Percentiles rank a stretch among this genome's conserved stretches.
Conservation (phyloP, 2,797 vertebrate species). For the Coregonus sp. region DNA sequence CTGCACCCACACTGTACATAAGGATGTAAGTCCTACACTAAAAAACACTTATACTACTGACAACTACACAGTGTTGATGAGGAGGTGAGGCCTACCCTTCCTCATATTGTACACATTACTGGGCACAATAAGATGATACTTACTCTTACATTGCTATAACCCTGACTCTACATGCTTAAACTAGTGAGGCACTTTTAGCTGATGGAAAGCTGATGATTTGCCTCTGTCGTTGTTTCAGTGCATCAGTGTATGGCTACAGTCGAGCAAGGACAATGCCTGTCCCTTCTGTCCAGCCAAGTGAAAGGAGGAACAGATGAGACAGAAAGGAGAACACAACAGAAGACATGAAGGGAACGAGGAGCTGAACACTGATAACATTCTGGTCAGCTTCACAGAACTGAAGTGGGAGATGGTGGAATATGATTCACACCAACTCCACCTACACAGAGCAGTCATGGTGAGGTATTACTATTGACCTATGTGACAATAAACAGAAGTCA, state of each 20-base stretch:
- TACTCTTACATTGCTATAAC: too few species aligned
- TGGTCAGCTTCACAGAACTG: neutral
- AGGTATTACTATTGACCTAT: neutral
- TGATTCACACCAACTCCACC: neutral
- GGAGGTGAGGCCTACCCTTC: too few species aligned
- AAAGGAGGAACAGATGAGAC: neutral
- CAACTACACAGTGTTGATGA: too few species aligned
- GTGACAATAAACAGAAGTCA: neutral
- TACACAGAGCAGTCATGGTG: neutral
- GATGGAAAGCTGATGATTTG: neutral
- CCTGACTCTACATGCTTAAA: too few species aligned
- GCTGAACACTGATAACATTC: neutral
- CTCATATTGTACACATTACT: too few species aligned
- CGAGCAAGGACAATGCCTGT: conserved; percentile 87
- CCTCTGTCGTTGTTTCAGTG: conserved; percentile 75
- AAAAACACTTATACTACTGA: too few species aligned
- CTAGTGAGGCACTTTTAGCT: neutral
- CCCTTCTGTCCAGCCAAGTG: conserved; percentile 85
- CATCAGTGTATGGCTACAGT: conserved; percentile 89
- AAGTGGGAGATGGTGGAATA: neutral
- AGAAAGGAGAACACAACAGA: neutral
- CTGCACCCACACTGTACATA: conserved; percentile 86
- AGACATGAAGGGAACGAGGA: neutral
- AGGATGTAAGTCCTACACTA: conserved; percentile 74
- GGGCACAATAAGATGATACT: too few species aligned